phyloP scores from a whole-genome alignment of 1,140 invertebrate species.

The Bombus breviceps region DNA sequence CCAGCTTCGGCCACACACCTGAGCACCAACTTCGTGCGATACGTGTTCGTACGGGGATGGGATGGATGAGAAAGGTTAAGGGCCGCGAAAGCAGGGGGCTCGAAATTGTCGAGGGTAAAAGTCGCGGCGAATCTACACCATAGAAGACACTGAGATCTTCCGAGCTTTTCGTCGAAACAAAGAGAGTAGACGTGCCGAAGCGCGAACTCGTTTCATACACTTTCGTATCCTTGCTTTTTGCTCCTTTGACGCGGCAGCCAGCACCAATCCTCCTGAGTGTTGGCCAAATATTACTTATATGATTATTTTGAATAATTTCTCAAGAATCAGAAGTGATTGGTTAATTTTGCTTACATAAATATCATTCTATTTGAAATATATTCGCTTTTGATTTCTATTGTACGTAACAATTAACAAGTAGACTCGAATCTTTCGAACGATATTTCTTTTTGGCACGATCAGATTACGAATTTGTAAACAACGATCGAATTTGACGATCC shows the following conservation, averaged over 20 bases:
- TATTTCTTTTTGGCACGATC: too few relatives aligned
- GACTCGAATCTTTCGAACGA: too few relatives aligned
- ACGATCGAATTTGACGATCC: neutral
- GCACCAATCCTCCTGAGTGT: neutral
- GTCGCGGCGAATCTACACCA: neutral
- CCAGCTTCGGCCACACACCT: constrained; percentile 34
- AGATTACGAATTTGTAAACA: too few relatives aligned
- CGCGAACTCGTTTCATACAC: constrained; percentile 18
- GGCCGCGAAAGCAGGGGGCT: constrained; percentile 22
- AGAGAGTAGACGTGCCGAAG: constrained; percentile 11
- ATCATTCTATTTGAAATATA: too few relatives aligned
- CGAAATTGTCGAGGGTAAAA: constrained; percentile 30
- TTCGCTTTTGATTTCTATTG: too few relatives aligned
- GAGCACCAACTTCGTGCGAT: constrained; percentile 10
- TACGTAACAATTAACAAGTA: too few relatives aligned
- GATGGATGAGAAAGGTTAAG: constrained; percentile 31
- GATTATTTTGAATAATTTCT: neutral
- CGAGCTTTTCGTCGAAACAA: constrained; percentile 18
- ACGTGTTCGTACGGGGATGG: neutral
- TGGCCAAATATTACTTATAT: neutral
- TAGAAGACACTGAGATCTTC: constrained; percentile 17
- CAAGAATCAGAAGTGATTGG: too few relatives aligned
- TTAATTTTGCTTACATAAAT: too few relatives aligned
- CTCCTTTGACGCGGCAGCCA: neutral
- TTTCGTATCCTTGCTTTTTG: neutral